Evolutionary conservation across 2,113 vertebrate genomes (phyloP).

Genomic region (Eleginops maclovinus): DNA sequence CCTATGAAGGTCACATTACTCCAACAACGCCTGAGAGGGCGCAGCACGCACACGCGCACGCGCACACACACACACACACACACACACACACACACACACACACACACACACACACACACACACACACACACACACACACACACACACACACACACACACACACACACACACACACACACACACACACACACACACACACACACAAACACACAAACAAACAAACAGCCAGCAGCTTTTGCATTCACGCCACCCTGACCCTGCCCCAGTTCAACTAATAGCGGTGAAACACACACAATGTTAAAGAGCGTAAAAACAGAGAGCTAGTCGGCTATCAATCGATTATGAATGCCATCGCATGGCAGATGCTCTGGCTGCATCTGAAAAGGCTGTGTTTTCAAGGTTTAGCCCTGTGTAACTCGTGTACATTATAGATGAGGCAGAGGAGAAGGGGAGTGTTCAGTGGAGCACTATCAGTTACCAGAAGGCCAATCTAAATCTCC

Average conservation of each 20-base stretch:
- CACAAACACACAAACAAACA: constrained; percentile 9
- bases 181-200: constrained; percentile 24
- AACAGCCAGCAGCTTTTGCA: constrained; percentile 38
- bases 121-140: constrained; percentile 26
- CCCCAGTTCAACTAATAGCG: constrained; percentile 36
- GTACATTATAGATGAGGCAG: constrained; percentile 77
- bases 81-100: constrained; percentile 13
- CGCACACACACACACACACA: constrained; percentile 14
- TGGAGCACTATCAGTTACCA: constrained; percentile 73
- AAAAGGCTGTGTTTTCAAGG: constrained; percentile 46
- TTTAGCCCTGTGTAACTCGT: constrained; percentile 58
- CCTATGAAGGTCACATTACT: constrained; percentile 80
- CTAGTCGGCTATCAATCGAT: constrained; percentile 49
- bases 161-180: constrained; percentile 17
- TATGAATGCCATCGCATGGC: constrained; percentile 29
- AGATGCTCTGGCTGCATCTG: constrained; percentile 33
- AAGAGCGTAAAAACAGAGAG: constrained; percentile 42
- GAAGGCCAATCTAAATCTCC: constrained; percentile 65
- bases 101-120: constrained; percentile 18
- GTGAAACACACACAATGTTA: constrained; percentile 30
- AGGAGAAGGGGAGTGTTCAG: constrained; percentile 70
- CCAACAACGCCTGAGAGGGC: constrained; percentile 55
- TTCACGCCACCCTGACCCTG: constrained; percentile 29
- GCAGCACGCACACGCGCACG: constrained; percentile 14
- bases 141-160: constrained; percentile 14